A percentile compares a stretch with the other conserved stretches of the same genome.
Evolutionary conservation across 2,797 vertebrate species (phyloP).

Genomic region (Manis javanica): DNA sequence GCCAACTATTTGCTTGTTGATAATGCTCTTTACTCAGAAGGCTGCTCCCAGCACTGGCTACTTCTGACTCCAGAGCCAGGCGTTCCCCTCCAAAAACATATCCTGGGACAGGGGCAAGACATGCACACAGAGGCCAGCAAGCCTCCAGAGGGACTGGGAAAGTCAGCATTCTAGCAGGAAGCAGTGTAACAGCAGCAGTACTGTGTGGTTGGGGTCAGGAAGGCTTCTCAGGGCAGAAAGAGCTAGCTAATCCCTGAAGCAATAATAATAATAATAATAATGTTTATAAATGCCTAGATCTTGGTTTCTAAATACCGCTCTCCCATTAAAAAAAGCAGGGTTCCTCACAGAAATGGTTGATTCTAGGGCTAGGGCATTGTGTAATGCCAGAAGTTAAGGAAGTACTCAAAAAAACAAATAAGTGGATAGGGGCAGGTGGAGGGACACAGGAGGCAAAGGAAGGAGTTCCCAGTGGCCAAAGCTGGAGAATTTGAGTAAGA

Average conservation of each 20-base stretch:
- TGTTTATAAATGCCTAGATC: neutral
- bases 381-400: neutral
- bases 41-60: neutral
- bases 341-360: neutral
- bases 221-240: neutral
- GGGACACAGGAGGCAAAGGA: neutral
- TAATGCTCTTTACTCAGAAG: neutral
- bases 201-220: neutral
- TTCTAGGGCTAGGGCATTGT: neutral
- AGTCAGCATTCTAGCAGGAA: neutral
- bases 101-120: neutral
- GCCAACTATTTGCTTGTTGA: neutral
- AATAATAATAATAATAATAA: neutral
- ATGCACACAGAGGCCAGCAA: neutral
- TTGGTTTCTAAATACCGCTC: neutral
- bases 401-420: neutral
- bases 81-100: neutral
- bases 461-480: neutral
- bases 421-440: neutral
- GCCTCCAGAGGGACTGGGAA: neutral
- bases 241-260: accelerated
- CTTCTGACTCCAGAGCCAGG: neutral
- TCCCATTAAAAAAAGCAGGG: neutral
- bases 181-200: accelerated
- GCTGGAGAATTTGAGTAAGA: neutral